Percentiles rank a stretch among this genome's conserved stretches.
Conservation (phyloP, 2,113 vertebrate species). For the Atrichornis clamosus region DNA sequence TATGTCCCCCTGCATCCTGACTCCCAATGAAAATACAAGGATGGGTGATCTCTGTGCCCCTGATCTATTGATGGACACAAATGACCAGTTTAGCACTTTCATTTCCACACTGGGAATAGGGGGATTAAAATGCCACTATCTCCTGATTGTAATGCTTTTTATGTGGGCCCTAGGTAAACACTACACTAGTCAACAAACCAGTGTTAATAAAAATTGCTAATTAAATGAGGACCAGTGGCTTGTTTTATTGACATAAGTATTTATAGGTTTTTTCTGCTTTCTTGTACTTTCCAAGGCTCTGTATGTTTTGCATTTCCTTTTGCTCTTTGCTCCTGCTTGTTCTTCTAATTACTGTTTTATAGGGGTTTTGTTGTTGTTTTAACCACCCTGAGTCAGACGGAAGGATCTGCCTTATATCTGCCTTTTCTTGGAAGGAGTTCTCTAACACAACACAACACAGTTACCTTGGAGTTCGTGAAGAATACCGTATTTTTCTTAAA, state of each 20-base stretch:
- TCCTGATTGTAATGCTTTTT: constrained; percentile 24
- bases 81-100: constrained; percentile 5
- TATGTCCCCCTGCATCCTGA: background rate
- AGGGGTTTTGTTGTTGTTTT: background rate
- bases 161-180: constrained; percentile 29
- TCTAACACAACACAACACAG: background rate
- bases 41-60: background rate
- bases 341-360: constrained; percentile 5
- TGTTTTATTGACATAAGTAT: constrained; percentile 48
- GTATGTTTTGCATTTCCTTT: constrained; percentile 4
- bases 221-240: constrained; percentile 21
- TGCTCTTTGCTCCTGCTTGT: background rate
- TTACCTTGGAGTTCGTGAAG: background rate
- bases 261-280: constrained; percentile 25
- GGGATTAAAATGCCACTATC: constrained; percentile 37
- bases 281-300: background rate
- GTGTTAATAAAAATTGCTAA: constrained; percentile 55
- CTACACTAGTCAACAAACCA: constrained; percentile 20
- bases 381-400: background rate
- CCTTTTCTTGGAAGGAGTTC: background rate
- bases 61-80: background rate
- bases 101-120: constrained; percentile 28
- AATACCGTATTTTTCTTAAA: background rate
- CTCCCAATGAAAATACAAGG: background rate
- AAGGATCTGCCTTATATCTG: background rate